phyloP scores from a whole-genome alignment of 2,797 vertebrate genomes.

The Dromococcyx pavoninus region DNA sequence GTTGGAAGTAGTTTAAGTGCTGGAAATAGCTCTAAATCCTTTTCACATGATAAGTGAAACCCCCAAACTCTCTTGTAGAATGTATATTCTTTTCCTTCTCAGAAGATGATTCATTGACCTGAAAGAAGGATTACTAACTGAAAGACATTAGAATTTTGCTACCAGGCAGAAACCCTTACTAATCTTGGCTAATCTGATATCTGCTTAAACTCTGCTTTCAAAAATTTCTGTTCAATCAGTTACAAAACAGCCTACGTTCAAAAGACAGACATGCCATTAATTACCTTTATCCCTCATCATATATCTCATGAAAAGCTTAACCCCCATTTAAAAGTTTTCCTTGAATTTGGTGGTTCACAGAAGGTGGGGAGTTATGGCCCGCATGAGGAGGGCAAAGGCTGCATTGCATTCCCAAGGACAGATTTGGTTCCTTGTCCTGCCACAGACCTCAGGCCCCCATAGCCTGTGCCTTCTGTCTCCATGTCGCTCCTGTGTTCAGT shows the following conservation, averaged over 20 bases:
- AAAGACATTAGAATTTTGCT: slow-evolving; percentile 8
- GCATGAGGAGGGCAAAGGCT: not conserved
- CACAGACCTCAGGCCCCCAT: not conserved
- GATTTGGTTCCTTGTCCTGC: not conserved
- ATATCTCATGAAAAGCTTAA: not conserved
- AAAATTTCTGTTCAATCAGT: not conserved
- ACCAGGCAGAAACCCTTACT: slow-evolving; percentile 30
- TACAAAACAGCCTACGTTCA: not conserved
- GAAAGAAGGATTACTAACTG: slow-evolving; percentile 19
- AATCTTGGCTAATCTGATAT: not conserved
- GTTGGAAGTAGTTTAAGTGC: not conserved
- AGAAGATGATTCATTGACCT: slow-evolving; percentile 6
- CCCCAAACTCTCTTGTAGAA: not conserved
- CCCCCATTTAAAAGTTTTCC: not conserved
- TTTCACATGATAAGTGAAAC: not conserved
- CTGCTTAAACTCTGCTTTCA: slow-evolving; percentile 23
- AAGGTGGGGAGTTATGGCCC: not conserved
- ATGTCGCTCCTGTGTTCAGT: accelerated
- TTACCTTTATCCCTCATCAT: not conserved
- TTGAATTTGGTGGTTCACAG: not conserved
- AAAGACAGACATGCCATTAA: not conserved
- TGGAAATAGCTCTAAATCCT: not conserved
- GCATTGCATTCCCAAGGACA: not conserved
- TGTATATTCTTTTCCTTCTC: not conserved
- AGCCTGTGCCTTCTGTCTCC: not conserved